These are phyloP conservation scores for Stercorarius parasiticus DNA, from an alignment of 2,113 vertebrate species.

Conservation along the genomic window DNA sequence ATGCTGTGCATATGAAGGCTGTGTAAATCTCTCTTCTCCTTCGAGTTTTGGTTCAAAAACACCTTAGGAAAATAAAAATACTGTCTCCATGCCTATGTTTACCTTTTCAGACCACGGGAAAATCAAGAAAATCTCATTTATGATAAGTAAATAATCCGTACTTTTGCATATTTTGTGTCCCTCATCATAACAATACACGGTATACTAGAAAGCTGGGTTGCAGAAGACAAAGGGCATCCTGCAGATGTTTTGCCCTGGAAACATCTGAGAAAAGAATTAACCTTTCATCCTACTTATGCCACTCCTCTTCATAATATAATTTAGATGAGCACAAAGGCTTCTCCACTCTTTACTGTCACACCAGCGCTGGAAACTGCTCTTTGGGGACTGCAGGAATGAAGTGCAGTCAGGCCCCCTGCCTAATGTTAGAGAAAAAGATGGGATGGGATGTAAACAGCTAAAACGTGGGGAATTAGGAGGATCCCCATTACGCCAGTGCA, in stretches of 20 bases:
- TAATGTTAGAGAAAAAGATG: not conserved
- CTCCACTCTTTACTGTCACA: not conserved
- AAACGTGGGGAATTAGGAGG: not conserved
- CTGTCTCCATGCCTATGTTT: not conserved
- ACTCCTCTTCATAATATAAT: not conserved
- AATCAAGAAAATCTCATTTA: not conserved
- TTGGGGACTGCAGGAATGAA: not conserved
- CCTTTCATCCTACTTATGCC: not conserved
- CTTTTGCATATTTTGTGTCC: not conserved
- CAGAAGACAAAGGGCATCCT: not conserved
- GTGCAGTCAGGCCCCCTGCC: not conserved
- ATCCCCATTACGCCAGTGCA: not conserved
- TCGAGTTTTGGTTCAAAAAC: not conserved
- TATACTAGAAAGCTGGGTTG: not conserved
- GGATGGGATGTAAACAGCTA: not conserved
- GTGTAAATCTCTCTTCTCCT: not conserved
- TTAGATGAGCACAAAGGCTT: not conserved
- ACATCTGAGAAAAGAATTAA: not conserved
- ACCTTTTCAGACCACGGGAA: not conserved
- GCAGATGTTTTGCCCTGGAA: not conserved
- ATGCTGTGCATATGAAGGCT: not conserved
- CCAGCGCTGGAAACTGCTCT: not conserved
- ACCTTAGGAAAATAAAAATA: not conserved
- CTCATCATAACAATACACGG: not conserved
- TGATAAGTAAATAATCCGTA: not conserved